Base-by-base conservation (phyloP, 2,888 invertebrate species). In the Empis stercorea region DNA sequence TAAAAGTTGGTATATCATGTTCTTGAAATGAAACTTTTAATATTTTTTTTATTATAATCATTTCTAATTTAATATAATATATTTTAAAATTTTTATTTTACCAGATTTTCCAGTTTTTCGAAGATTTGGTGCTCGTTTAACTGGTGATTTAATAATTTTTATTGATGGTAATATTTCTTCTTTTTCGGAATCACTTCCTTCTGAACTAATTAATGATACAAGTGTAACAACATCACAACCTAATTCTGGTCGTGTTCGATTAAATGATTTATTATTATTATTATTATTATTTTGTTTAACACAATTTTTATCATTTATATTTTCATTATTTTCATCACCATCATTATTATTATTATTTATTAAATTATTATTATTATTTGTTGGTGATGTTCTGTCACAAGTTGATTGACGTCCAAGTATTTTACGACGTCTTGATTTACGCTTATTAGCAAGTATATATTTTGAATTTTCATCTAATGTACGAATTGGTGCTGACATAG, bases 181-280 rank as follows among this genome's bases (percentile, higher is more conserved):
- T 11, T 73, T 73, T 55, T 80, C 80, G 16, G 72, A 73, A 48
- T 81, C 81, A 57, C 80, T 80, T 36, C 76, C 78, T 15, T 76
- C 76, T 1, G 81, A 79, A 57, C 80, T 80, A 4, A 81, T 70
- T 40, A 82, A 63, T 0, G 81, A 81, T 0, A 82, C 80, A 73
- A 81, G 75, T 0, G 82, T 82, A 1, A 80, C 74, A 32, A 82
- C 70, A 57, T 70, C 70, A 7, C 65, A 60, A 0, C 61, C 63
- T 40, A 64, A 57, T 3, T 61, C 59, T 14, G 68, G 66, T 46
- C 63, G 60, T 0, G 65, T 55, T 16, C 67, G 60, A 60, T 54
- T 15, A 63, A 47, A 1, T 17, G 17, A 39, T 39, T 39, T 39
- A 16, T 39, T n/a, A n/a, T n/a, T n/a, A n/a, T n/a, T n/a, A n/a